Evolutionary conservation across 2,113 vertebrate species (phyloP), one percentile per base, ranked within the genome.

Genomic region (Oncorhynchus kisutch): DNA sequence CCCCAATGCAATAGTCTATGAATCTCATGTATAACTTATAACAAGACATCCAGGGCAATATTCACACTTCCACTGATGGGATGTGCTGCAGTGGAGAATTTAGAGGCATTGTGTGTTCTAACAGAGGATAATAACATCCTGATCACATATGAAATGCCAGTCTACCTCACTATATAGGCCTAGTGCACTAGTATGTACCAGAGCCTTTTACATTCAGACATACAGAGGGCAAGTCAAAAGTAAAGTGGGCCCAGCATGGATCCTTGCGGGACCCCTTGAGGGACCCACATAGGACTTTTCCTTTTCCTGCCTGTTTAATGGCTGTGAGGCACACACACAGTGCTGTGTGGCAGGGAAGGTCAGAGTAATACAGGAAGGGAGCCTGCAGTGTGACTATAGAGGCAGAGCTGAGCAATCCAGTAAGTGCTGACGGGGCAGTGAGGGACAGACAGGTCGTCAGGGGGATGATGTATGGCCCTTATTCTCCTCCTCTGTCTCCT

Each of bases 291-390:
- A 54, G 12, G 49, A 13, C 57, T 84, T 81, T 75, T 85, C 79
- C 84, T 84, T 85, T 77, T 81, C 75, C 76, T 80, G 69, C 80
- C 87, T 78, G 81, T 85, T 80, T 84, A 48, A 31, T 68, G 9
- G 12, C 85, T 81, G 84, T 68, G 25, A 68, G 65, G 75, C 60
- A 88, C 67, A 54, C 51, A 54, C 51, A 54, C 51, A 54, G 16
- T 54, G 51, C 51, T 18, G 51, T 54, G 51, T 22, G 31, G 68
- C 22, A 64, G 20, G 48, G 71, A 11, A 45, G 9, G 39, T 45
- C 39, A 45, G 39, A 12, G 39, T 11, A 45, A 11, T 45, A 45
- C 0, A 2, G 11, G 39, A 45, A 45, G 39, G 39, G 39, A 9
- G 9, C 9, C 39, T 45, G 39, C 39, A 45, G 39, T 12, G 39